These are phyloP conservation scores for Sycophaga agraensis DNA, from an alignment of 1,140 invertebrate species.

Conservation along the genomic window DNA sequence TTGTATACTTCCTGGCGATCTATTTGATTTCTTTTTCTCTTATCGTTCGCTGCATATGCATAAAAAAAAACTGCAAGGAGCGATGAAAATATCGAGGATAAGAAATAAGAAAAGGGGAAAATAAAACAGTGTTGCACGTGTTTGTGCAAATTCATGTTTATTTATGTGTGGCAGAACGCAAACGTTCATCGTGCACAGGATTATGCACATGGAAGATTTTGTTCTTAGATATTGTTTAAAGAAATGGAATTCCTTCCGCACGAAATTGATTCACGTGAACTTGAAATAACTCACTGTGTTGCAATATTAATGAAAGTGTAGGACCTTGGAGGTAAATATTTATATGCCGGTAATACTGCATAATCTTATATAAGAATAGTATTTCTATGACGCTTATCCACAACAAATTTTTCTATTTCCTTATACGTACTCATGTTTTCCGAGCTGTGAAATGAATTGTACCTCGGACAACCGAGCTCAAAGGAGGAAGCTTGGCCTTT, in stretches of 20 bases:
- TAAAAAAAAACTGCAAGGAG: neutral
- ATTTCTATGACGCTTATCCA: no score
- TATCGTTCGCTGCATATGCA: neutral
- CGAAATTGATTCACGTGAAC: neutral
- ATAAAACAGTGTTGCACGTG: neutral
- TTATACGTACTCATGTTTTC: no score
- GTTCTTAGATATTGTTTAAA: neutral
- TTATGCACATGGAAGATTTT: neutral
- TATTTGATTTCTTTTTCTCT: neutral
- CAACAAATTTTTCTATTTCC: no score
- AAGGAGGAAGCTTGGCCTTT: no score
- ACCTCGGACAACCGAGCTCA: no score
- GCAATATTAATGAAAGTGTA: no score
- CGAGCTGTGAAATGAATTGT: no score
- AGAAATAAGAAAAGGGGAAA: neutral
- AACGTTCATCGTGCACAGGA: no score
- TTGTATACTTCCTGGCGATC: neutral
- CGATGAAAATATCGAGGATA: neutral
- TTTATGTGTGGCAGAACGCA: neutral
- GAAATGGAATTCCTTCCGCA: neutral
- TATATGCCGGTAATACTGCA: no score
- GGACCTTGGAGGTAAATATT: no score
- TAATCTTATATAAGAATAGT: no score
- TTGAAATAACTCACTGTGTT: neutral
- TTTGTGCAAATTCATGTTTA: constrained; percentile 1